Evolutionary conservation across 2,113 vertebrate genomes (phyloP), one percentile per base, ranked within the genome.

Genomic region (Nanorana parkeri): DNA sequence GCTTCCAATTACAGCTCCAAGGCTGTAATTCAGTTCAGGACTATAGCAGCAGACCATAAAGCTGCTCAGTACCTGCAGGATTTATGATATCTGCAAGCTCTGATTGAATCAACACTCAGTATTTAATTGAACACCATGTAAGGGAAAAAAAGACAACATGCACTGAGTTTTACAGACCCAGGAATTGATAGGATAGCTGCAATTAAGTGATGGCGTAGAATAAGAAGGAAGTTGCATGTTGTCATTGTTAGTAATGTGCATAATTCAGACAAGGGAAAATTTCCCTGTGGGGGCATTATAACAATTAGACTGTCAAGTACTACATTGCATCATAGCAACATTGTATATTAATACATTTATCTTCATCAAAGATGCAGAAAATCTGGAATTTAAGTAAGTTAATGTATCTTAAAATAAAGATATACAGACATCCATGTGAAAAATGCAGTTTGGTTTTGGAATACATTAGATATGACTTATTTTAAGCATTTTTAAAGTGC

Each of bases 21-120:
- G 51, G 71, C 24, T 75, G 61, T 75, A 75, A 75, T 83, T 83
- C 72, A 76, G 71, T 67, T 83, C n/a, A 75, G 28, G 63, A 67
- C 63, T 56, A 24, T 60, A 67, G 32, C 52, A 60, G 71, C 72
- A 83, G 68, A 63, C 51, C 63, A 83, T 68, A 75, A 68, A 83
- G 51, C 80, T 67, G 54, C 72, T 26, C 52, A n/a, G 72, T 83
- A 56, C 52, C 52, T 67, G 66, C 64, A 76, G 63, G 72, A 83
- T 68, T 83, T 76, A 76, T 83, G 71, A 75, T 68, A 76, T 83
- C 80, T 83, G 72, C 80, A 83, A 72, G 47, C 71, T 76, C 28
- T 68, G 72, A 83, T 76, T 75, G 51, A 76, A 83, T 60, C 71
- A 83, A 47, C 64, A 11, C 32, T 68, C 63, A 67, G 52, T 76